These are phyloP conservation scores for Salmo trutta DNA, from an alignment of 2,797 vertebrate genomes.

Conservation along the genomic window DNA sequence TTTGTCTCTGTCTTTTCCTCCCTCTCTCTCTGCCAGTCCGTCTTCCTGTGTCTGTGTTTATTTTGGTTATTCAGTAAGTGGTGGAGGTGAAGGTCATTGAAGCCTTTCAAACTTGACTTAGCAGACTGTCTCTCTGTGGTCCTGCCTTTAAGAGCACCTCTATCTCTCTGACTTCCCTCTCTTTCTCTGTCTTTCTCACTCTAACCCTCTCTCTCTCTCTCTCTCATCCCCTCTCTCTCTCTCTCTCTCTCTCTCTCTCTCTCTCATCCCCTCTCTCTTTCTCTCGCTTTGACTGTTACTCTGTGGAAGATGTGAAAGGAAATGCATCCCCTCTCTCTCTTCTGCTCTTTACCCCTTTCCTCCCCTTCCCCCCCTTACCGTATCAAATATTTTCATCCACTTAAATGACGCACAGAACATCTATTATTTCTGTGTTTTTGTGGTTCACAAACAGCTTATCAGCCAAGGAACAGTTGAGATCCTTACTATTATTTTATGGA, in stretches of 20 bases:
- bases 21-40: background rate
- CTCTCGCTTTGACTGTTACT: background rate
- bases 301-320: background rate
- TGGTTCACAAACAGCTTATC: background rate
- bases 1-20: constrained; percentile 17
- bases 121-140: constrained; percentile 41
- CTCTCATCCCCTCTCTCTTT: background rate
- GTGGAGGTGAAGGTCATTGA: constrained; percentile 34
- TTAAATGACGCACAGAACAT: background rate
- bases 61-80: constrained; percentile 34
- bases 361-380: background rate
- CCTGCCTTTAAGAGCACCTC: constrained; percentile 27
- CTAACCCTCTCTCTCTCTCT: background rate
- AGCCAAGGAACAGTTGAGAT: background rate
- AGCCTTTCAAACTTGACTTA: constrained; percentile 49
- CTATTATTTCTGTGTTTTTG: background rate
- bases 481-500: background rate
- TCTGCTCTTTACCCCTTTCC: background rate
- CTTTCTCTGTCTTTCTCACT: background rate
- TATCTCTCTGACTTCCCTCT: background rate
- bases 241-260: constrained; percentile 19
- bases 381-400: background rate
- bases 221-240: background rate
- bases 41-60: constrained; percentile 20
- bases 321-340: background rate